A percentile compares a stretch with the other conserved stretches of the same genome.
These are phyloP conservation scores for Myiopsitta monachus DNA, from an alignment of 2,113 vertebrate genomes.

Conservation along the genomic window DNA sequence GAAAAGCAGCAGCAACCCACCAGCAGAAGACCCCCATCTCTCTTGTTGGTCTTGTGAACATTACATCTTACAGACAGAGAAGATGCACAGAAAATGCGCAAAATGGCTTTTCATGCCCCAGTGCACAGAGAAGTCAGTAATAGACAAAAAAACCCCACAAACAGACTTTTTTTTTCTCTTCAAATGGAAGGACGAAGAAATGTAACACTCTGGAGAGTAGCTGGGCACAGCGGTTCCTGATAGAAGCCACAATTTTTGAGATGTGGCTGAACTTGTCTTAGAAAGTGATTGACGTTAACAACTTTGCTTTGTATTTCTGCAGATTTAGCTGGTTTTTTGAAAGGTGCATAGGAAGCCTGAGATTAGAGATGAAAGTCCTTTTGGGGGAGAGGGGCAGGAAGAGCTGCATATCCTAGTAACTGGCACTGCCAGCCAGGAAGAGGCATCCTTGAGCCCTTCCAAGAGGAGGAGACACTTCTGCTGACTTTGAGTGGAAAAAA, in stretches of 20 bases:
- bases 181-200: not conserved
- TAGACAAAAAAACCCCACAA: not conserved
- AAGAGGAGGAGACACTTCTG: not conserved
- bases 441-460: not conserved
- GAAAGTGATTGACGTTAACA: not conserved
- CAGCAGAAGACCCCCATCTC: not conserved
- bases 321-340: not conserved
- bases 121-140: not conserved
- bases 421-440: not conserved
- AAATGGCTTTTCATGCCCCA: not conserved
- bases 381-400: not conserved
- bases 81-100: not conserved
- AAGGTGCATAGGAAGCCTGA: not conserved
- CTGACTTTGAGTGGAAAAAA: not conserved
- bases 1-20: not conserved
- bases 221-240: not conserved
- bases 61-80: not conserved
- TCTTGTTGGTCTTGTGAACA: fast-evolving
- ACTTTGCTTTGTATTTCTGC: not conserved
- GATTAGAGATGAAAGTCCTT: not conserved
- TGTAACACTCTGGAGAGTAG: fast-evolving
- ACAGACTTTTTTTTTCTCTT: not conserved
- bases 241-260: not conserved
- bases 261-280: not conserved
- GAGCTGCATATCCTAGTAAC: not conserved